Evolutionary conservation across 2,888 invertebrate species (phyloP).

Genomic region (Plutella xylostella): DNA sequence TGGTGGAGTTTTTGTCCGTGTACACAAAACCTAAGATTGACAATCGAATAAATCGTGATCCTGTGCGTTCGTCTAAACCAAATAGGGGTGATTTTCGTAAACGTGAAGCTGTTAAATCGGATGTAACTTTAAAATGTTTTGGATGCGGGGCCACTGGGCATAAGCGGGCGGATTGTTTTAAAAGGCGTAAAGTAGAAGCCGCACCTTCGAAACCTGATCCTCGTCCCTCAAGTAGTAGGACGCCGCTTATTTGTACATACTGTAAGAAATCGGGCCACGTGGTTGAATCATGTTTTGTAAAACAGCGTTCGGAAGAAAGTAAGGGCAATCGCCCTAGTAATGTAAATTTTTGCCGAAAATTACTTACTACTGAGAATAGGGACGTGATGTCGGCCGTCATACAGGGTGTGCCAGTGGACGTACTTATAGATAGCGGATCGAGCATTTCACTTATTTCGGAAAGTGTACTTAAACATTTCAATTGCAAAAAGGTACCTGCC

Average conservation of each 20-base stretch:
- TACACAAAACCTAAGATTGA: neutral
- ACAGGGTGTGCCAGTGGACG: no score
- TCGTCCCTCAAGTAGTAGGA: neutral
- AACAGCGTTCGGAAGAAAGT: slow-evolving; percentile 2
- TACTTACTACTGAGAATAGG: neutral
- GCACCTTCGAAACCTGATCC: neutral
- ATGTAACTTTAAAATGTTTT: neutral
- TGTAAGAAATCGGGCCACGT: slow-evolving; percentile 12
- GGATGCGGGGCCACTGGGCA: neutral
- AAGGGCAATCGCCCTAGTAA: no score
- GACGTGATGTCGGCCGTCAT: no score
- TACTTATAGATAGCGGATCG: no score
- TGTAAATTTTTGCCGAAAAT: no score
- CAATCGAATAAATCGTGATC: neutral
- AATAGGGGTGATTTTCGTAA: neutral
- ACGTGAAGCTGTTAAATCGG: neutral
- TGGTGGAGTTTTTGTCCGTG: neutral
- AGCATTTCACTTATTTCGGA: no score
- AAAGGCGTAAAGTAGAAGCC: neutral
- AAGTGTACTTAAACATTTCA: no score
- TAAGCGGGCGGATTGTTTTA: neutral
- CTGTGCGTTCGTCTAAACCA: neutral
- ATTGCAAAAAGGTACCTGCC: no score
- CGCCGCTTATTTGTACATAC: neutral
- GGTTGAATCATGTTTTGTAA: slow-evolving; percentile 10